Evolutionary conservation across 2,113 vertebrate species (phyloP).

Genomic region (Misgurnus mizolepis): DNA sequence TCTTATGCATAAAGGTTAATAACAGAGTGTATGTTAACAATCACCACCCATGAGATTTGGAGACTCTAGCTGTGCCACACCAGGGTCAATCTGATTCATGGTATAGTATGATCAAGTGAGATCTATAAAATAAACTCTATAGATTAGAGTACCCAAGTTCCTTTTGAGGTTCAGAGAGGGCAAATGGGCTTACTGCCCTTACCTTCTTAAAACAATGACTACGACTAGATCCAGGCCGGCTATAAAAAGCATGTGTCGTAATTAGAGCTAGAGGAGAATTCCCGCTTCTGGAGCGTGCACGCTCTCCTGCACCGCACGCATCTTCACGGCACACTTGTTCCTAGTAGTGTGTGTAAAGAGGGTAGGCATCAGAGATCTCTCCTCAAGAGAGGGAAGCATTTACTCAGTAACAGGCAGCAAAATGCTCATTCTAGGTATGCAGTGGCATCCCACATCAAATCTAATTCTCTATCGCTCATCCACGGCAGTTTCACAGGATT

Average conservation of each 20-base stretch:
- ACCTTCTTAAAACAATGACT: constrained; percentile 5
- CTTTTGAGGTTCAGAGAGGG: constrained; percentile 1
- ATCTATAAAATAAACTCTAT: constrained; percentile 15
- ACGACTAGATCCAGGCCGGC: constrained; percentile 13
- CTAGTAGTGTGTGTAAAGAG: constrained; percentile 77
- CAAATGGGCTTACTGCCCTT: background rate
- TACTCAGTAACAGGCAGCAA: constrained; percentile 43
- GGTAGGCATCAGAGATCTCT: constrained; percentile 52
- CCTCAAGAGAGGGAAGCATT: constrained; percentile 47
- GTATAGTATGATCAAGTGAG: constrained; percentile 52
- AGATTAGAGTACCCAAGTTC: background rate
- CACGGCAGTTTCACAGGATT: background rate
- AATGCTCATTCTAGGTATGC: constrained; percentile 13
- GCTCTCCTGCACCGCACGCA: constrained; percentile 55
- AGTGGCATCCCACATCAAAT: background rate
- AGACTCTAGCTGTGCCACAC: constrained; percentile 62
- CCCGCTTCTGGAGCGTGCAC: constrained; percentile 55
- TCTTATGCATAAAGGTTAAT: constrained; percentile 74
- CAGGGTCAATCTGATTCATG: constrained; percentile 58
- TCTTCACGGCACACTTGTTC: constrained; percentile 75
- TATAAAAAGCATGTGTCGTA: constrained; percentile 27
- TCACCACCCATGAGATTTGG: constrained; percentile 66
- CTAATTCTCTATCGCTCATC: background rate
- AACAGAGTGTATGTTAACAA: constrained; percentile 64
- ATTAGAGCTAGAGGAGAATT: constrained; percentile 40